phyloP scores from a whole-genome alignment of 92 coral and sea anemone genomes.

The Bergia sp. region DNA sequence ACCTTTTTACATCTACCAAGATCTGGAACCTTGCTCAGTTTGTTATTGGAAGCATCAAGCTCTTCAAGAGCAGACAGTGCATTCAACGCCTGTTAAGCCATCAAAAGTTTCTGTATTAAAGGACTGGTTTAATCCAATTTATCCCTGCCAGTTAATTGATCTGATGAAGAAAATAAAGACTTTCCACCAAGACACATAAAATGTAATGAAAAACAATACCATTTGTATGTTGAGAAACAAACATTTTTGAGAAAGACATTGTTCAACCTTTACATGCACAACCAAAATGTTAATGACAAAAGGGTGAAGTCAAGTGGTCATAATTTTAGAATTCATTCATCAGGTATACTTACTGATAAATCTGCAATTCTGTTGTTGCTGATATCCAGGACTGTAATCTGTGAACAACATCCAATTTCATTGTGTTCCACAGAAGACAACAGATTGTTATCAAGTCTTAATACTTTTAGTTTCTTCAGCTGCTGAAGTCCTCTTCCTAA shows the following conservation, averaged over 20 bases:
- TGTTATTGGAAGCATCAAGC: conserved; percentile 88
- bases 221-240: too few species aligned
- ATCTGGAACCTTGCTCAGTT: conserved; percentile 69
- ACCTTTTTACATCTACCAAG: conserved; percentile 93
- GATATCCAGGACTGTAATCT: conserved; percentile 78
- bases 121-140: too few species aligned
- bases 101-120: too few species aligned
- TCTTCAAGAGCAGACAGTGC: conserved; percentile 85
- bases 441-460: conserved; percentile 85
- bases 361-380: conserved; percentile 80
- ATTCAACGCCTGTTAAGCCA: conserved; percentile 71
- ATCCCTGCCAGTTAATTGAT: too few species aligned
- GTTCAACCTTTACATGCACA: too few species aligned
- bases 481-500: conserved; percentile 81
- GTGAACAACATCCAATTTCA: conserved; percentile 88
- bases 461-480: conserved; percentile 76
- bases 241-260: too few species aligned
- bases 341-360: conserved; percentile 69
- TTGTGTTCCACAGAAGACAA: conserved; percentile 65
- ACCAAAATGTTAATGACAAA: too few species aligned
- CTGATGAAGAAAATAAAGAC: too few species aligned
- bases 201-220: too few species aligned
- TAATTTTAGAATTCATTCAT: too few species aligned
- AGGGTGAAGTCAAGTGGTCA: too few species aligned
- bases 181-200: too few species aligned